These are phyloP conservation scores for Notothenia rossii DNA, from an alignment of 2,113 vertebrate species.

Conservation along the genomic window DNA sequence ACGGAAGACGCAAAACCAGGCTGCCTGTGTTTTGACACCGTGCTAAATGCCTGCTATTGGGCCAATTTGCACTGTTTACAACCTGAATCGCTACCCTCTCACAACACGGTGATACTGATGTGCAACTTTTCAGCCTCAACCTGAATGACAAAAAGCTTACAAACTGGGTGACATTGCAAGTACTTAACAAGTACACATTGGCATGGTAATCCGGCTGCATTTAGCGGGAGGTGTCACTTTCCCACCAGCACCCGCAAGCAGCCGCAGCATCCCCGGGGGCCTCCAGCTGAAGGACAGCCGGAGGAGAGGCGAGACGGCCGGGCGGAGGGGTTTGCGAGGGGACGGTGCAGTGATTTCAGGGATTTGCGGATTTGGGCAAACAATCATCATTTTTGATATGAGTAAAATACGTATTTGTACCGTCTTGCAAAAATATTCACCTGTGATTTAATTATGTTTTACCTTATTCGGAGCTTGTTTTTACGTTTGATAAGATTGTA, in stretches of 20 bases:
- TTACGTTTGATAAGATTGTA: not conserved
- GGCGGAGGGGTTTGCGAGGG: not conserved
- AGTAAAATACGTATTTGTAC: no score
- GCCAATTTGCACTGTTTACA: conserved; percentile 70
- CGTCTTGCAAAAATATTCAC: no score
- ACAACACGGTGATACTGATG: conserved; percentile 57
- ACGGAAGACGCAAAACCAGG: conserved; percentile 15
- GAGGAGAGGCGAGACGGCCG: not conserved
- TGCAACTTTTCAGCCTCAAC: conserved; percentile 65
- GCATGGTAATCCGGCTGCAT: conserved; percentile 82
- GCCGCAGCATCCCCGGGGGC: conserved; percentile 26
- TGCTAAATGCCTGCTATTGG: conserved; percentile 35
- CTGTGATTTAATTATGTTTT: not conserved
- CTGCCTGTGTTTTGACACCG: conserved; percentile 53
- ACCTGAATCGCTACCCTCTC: conserved; percentile 55
- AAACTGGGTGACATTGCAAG: conserved; percentile 81
- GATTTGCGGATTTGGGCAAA: not conserved
- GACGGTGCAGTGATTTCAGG: not conserved
- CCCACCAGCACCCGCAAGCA: conserved; percentile 62
- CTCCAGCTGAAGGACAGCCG: conserved; percentile 7
- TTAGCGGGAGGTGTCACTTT: conserved; percentile 82
- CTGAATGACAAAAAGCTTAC: conserved; percentile 84
- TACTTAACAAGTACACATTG: conserved; percentile 81
- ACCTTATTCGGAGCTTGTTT: not conserved
- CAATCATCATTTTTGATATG: not conserved